phyloP scores from a whole-genome alignment of 2,888 invertebrate genomes.

The Nasonovia ribisnigri region DNA sequence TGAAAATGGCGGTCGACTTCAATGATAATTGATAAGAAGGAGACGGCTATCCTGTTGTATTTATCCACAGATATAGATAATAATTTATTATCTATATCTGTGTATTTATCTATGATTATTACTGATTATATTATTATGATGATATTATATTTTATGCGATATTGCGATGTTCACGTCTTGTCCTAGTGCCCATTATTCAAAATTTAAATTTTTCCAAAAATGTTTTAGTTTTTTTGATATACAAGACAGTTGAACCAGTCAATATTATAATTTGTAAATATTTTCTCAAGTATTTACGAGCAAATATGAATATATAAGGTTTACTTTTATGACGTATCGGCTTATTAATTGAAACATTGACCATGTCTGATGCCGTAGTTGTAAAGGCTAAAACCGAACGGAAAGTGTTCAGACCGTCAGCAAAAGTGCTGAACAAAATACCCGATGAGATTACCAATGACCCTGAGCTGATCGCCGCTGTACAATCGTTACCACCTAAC shows the following conservation, averaged over 20 bases:
- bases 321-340: not conserved
- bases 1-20: no score
- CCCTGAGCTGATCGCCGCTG: constrained; percentile 79
- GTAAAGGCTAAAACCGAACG: constrained; percentile 84
- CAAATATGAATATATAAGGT: not conserved
- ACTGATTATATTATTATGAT: not conserved
- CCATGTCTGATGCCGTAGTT: constrained; percentile 72
- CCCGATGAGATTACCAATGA: constrained; percentile 85
- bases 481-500: constrained; percentile 86
- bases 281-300: no score
- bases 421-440: constrained; percentile 81
- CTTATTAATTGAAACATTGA: not conserved
- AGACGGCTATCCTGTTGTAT: no score
- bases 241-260: not conserved
- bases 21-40: no score
- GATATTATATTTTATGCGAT: not conserved
- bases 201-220: not conserved
- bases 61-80: no score
- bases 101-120: no score
- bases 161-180: no score
- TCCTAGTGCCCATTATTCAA: not conserved
- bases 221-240: not conserved
- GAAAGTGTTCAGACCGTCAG: constrained; percentile 83
- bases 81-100: no score
- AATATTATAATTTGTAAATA: not conserved